phyloP scores from a whole-genome alignment of 2,888 invertebrate species.

The Ormyrus pomaceus region DNA sequence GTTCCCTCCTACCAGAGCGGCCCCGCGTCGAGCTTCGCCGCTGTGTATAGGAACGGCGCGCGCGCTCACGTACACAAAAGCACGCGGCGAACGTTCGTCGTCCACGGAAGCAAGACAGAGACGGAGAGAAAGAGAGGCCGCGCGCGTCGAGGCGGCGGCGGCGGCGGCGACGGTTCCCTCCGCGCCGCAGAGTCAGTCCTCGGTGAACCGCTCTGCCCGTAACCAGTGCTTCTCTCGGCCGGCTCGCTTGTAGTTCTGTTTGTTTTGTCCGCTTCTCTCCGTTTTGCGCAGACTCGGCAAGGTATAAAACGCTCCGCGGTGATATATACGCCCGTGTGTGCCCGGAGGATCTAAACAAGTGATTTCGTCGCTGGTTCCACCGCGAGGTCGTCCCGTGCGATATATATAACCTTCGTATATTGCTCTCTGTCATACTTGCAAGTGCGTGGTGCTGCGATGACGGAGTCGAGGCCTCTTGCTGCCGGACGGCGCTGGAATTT shows the following conservation, averaged over 20 bases:
- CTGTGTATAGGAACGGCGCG: background rate
- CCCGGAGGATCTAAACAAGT: too few species aligned
- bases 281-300: too few species aligned
- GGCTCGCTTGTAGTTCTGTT: too few species aligned
- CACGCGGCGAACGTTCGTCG: conserved; percentile 6
- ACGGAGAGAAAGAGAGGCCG: background rate
- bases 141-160: conserved; percentile 1
- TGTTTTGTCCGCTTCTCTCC: too few species aligned
- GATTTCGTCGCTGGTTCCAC: too few species aligned
- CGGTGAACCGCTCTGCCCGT: conserved; percentile 28
- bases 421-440: too few species aligned
- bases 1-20: background rate
- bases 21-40: background rate
- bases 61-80: background rate
- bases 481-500: conserved; percentile 13
- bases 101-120: conserved; percentile 12
- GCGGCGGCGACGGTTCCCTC: conserved; percentile 4
- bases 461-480: background rate
- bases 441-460: background rate
- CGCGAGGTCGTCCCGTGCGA: too few species aligned
- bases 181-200: conserved; percentile 20
- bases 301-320: too few species aligned
- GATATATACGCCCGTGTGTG: too few species aligned
- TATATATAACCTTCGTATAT: too few species aligned
- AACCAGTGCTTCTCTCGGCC: background rate